These are phyloP conservation scores for Drosophila anomelani DNA, from an alignment of 2,888 invertebrate genomes.

Conservation along the genomic window DNA sequence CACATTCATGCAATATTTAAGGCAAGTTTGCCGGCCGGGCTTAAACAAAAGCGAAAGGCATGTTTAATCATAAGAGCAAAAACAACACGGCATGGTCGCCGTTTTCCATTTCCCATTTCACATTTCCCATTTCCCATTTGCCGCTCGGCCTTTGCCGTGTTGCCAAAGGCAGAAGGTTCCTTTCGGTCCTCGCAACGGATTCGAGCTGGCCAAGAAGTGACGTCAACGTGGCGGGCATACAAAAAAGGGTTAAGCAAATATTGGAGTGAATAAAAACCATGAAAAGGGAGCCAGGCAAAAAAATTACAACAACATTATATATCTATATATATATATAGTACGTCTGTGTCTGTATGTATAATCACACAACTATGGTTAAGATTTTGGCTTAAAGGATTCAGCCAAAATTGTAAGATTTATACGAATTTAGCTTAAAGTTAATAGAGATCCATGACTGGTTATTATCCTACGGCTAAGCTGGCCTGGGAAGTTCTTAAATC, in stretches of 20 bases:
- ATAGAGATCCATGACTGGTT: neutral
- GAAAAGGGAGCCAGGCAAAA: slow-evolving; percentile 64
- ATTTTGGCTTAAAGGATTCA: neutral
- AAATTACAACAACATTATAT: slow-evolving; percentile 29
- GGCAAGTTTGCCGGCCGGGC: slow-evolving; percentile 64
- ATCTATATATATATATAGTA: slow-evolving; percentile 2
- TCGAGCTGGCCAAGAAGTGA: slow-evolving; percentile 37
- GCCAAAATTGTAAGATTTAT: neutral
- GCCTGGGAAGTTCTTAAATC: neutral
- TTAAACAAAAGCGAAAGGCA: slow-evolving; percentile 79
- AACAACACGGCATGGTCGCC: slow-evolving; percentile 68
- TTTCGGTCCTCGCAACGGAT: slow-evolving; percentile 36
- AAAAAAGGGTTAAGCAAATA: slow-evolving; percentile 80
- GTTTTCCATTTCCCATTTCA: slow-evolving; percentile 18
- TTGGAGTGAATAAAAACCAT: slow-evolving; percentile 79
- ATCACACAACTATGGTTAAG: neutral
- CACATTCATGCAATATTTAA: slow-evolving; percentile 73
- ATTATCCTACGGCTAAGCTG: neutral
- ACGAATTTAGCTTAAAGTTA: neutral
- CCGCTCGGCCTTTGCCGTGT: slow-evolving; percentile 41
- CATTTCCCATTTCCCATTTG: slow-evolving; percentile 9
- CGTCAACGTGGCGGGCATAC: slow-evolving; percentile 36
- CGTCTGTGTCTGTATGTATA: neutral
- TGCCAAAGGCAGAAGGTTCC: slow-evolving; percentile 60
- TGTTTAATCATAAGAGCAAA: slow-evolving; percentile 80